Evolutionary conservation across 2,113 vertebrate species (phyloP).

Genomic region (Pelecanoides urinatrix): DNA sequence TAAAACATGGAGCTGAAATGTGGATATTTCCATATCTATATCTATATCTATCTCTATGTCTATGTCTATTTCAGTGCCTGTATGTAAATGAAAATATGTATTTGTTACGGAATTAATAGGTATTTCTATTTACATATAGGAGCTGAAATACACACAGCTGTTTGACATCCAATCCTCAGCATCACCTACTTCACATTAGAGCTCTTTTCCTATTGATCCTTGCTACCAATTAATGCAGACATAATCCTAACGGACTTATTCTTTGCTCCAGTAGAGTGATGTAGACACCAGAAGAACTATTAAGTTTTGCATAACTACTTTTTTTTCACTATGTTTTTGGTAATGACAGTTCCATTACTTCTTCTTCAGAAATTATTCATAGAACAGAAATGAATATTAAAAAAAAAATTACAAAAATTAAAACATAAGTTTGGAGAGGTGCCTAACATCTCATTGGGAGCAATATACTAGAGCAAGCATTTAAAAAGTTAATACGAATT

Average conservation of each 20-base stretch:
- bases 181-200: background rate
- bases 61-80: background rate
- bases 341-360: background rate
- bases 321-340: background rate
- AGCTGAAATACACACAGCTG: background rate
- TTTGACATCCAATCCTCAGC: background rate
- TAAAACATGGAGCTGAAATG: background rate
- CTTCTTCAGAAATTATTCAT: conserved; percentile 10
- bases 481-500: background rate
- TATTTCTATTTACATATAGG: background rate
- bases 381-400: background rate
- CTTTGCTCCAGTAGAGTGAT: conserved; percentile 12
- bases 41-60: too few species aligned
- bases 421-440: background rate
- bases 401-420: background rate
- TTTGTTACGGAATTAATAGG: background rate
- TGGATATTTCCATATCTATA: background rate
- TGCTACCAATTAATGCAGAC: background rate
- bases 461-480: background rate
- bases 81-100: background rate
- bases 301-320: background rate
- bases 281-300: conserved; percentile 17
- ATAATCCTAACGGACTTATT: background rate
- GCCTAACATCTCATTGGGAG: background rate
- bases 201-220: background rate